Conservation (phyloP, 2,113 vertebrate species). For the Tychaedon coryphoeus region DNA sequence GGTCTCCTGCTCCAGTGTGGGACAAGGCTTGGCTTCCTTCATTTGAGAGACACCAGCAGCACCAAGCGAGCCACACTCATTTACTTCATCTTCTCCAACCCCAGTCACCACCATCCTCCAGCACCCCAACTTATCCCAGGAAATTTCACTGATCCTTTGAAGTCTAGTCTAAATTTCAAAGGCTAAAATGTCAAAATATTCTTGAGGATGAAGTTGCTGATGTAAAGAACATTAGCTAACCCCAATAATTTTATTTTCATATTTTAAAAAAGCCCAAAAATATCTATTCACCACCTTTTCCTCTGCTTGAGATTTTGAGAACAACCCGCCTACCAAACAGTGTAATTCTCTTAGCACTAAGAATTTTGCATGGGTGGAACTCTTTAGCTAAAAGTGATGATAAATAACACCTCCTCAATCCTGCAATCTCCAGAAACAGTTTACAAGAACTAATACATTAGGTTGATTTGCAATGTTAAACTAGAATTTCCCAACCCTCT, state of each 20-base stretch:
- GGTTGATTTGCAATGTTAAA: neutral
- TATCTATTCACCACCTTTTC: conserved; percentile 57
- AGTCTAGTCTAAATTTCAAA: conserved; percentile 37
- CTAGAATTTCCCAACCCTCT: neutral
- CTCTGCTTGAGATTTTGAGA: conserved; percentile 34
- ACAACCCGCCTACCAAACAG: conserved; percentile 29
- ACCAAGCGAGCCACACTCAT: rapidly evolving
- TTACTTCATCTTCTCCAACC: neutral
- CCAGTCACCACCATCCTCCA: neutral
- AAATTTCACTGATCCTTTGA: conserved; percentile 18
- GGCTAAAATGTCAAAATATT: conserved; percentile 30
- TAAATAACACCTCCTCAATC: conserved; percentile 64
- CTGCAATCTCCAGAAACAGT: conserved; percentile 42
- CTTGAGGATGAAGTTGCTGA: conserved; percentile 33
- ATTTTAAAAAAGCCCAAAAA: conserved; percentile 39
- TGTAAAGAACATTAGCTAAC: conserved; percentile 19
- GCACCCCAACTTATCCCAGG: neutral
- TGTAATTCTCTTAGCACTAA: neutral
- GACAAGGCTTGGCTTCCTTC: neutral
- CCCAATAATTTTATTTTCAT: conserved; percentile 37
- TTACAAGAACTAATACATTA: conserved; percentile 12
- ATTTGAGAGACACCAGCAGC: neutral
- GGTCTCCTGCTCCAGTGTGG: neutral
- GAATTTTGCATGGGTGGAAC: conserved; percentile 61
- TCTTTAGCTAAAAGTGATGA: conserved; percentile 58